A percentile compares a stretch with the other conserved stretches of the same genome.
These are phyloP conservation scores for Lottia gigantea DNA, from an alignment of 2,888 invertebrate genomes.

Conservation along the genomic window DNA sequence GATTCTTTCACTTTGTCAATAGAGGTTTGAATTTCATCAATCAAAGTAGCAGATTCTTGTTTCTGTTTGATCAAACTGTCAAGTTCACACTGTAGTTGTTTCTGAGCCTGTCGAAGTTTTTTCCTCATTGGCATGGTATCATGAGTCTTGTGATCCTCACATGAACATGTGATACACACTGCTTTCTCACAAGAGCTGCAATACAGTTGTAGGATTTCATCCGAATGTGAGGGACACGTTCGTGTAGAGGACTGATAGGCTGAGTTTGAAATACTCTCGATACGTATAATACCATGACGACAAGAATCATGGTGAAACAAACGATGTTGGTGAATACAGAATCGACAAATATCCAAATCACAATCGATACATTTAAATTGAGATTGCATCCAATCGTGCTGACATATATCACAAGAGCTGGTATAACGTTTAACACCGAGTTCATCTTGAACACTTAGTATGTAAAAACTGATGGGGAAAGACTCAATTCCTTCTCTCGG, in stretches of 20 bases:
- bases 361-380: conserved; percentile 58
- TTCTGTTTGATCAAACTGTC: conserved; percentile 41
- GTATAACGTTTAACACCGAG: conserved; percentile 46
- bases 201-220: conserved; percentile 51
- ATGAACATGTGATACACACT: conserved; percentile 52
- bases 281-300: conserved; percentile 47
- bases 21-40: conserved; percentile 36
- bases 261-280: conserved; percentile 46
- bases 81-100: conserved; percentile 45
- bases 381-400: conserved; percentile 48
- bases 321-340: conserved; percentile 57
- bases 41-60: conserved; percentile 30
- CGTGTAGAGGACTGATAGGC: conserved; percentile 38
- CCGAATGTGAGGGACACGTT: conserved; percentile 40
- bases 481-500: conserved; percentile 53
- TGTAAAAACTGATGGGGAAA: conserved; percentile 58
- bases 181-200: conserved; percentile 49
- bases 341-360: conserved; percentile 56
- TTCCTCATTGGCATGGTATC: conserved; percentile 46
- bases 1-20: conserved; percentile 36
- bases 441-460: conserved; percentile 58
- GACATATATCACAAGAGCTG: conserved; percentile 54
- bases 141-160: conserved; percentile 50
- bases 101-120: conserved; percentile 42
- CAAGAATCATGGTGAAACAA: conserved; percentile 42